Base-by-base conservation (phyloP, 2,797 vertebrate species). In the Hoplostethus atlanticus region DNA sequence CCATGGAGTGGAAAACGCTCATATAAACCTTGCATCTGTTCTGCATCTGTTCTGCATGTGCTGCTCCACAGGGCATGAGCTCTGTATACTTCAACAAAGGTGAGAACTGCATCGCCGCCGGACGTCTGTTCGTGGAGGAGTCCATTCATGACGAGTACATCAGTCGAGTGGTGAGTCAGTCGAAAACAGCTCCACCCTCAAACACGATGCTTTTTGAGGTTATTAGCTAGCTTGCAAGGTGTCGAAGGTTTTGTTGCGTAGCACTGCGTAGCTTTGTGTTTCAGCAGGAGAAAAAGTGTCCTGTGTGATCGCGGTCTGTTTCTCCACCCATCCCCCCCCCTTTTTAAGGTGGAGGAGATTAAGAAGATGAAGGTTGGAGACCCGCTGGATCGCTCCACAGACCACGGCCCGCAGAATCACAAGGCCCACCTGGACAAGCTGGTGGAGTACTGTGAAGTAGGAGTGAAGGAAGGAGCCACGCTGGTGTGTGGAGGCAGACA, bases 21-120 rank as follows among this genome's bases (percentile, higher is more conserved):
- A 36, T 25, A 15, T 17, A 21, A 46, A 17, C 2, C 17, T 17
- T 11, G 11, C 2, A 42, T 12, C 2, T 42, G 40, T 9, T 47
- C 3, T 62, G 0, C 47, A 3, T 40, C 30, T 54, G 34, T 66
- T 48, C 31, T 71, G 30, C 38, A 7, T 53, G 3, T 50, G 15
- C 21, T 58, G n/a, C 34, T 66, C 42, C 48, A 12, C 83, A 99
- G 98, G 98, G 97, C 36, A 98, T 99, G 97, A 96, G 97, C 73
- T 97, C 97, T 0, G 98, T 99, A 0, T 99, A 91, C 87, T 99
- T 99, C 91, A 99, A 99, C 93, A 99, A 99, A 91, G 98, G 98
- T 34, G 98, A 99, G 91, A 99, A 99, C 90, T 99, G 98, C 89
- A 99, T 99, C 28, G 98, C 98, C 38, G 98, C 98, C 0, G 98